phyloP scores from a whole-genome alignment of 1,140 invertebrate species.

The Thalassaphorura encarpata region DNA sequence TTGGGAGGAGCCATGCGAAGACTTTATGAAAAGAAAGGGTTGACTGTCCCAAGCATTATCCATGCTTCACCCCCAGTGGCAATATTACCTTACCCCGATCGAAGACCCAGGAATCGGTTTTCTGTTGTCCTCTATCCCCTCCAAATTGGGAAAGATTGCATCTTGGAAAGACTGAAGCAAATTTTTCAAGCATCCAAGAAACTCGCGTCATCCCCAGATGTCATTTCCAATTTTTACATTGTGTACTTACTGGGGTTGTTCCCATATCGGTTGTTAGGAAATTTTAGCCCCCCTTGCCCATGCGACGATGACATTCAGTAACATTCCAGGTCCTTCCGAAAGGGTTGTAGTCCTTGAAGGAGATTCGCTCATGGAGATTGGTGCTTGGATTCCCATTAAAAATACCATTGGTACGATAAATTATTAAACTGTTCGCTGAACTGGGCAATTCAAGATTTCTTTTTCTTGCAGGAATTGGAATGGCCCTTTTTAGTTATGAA shows the following conservation, averaged over 20 bases:
- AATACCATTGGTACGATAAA: constrained; percentile 3
- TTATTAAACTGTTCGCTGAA: background rate
- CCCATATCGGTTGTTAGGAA: constrained; percentile 6
- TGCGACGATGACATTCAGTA: constrained; percentile 14
- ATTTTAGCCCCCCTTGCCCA: constrained; percentile 6
- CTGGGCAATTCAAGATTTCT: background rate
- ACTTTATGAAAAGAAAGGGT: constrained; percentile 10
- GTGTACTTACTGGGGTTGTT: constrained; percentile 16
- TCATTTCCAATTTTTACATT: constrained; percentile 14
- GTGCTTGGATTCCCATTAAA: constrained; percentile 21
- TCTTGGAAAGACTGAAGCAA: constrained; percentile 5
- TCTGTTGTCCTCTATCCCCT: constrained; percentile 15
- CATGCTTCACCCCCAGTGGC: constrained; percentile 23
- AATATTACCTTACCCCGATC: constrained; percentile 17
- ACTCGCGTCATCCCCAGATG: constrained; percentile 8
- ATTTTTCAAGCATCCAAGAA: constrained; percentile 3
- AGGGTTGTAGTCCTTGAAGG: constrained; percentile 10
- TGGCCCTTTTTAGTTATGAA: background rate
- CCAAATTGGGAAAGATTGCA: constrained; percentile 3
- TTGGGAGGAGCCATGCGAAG: constrained; percentile 23
- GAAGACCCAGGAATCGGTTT: constrained; percentile 17
- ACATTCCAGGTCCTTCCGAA: constrained; percentile 15
- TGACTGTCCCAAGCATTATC: constrained; percentile 15
- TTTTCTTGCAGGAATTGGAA: background rate
- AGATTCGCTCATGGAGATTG: constrained; percentile 17